Evolutionary conservation across 1,140 invertebrate species (phyloP), one percentile per base, ranked within the genome.

Genomic region (Copidosoma floridanum): DNA sequence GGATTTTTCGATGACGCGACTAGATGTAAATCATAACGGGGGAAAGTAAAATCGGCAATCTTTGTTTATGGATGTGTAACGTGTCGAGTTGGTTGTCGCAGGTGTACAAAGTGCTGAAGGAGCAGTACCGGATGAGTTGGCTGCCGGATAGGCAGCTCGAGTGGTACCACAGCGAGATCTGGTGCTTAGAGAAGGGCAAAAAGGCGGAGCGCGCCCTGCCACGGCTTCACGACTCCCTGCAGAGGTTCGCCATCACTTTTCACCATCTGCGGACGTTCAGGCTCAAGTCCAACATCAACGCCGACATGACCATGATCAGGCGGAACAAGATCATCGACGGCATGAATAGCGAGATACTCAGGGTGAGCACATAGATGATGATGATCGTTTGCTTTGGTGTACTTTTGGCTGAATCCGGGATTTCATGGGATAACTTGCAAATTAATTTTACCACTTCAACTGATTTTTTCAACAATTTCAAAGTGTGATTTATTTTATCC

Each of bases 221-320:
- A 0, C 56, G 63, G 21, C 64, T 82, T 8, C 71, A 81, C 65
- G 73, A 77, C 32, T 72, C 72, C 0, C 71, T 82, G 7, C 79
- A 81, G 50, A 78, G 71, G 66, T 81, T 80, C 64, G 78, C 76
- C 40, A 74, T 81, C 24, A 82, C 80, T 14, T 80, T 81, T 54
- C 64, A 79, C 51, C 66, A 73, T 26, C 62, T 81, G 14, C 57
- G 50, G 50, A 26, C 51, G 20, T 79, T 74, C 61, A 63, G 61
- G 35, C 67, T 77, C 5, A 71, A 70, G 10, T 74, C 72, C 0
- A 69, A 72, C 46, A 75, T 77, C 54, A 70, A 75, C 21, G 64
- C 64, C 16, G 72, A 72, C 14, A 23, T 61, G 12, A 73, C 64
- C 5, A 71, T 74, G 57, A 62, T 52, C 23, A 73, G 57, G 57